Conservation (phyloP, 2,113 vertebrate genomes). For the Hipposideros armiger region DNA sequence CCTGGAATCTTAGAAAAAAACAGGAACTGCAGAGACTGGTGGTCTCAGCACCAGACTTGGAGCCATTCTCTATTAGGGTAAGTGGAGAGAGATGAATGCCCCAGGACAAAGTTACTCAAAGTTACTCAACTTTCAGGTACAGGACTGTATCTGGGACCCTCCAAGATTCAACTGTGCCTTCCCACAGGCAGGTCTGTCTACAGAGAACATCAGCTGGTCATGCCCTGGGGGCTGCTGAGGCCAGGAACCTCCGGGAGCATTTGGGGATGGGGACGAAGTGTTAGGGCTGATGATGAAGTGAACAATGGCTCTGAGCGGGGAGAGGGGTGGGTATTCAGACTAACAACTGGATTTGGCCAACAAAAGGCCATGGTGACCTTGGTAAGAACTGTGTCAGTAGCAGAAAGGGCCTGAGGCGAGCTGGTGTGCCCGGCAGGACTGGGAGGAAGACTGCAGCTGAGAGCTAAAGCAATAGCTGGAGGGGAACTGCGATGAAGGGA, state of each 20-base stretch:
- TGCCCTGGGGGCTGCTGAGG: background rate
- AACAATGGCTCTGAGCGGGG: background rate
- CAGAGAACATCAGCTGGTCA: background rate
- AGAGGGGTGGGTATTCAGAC: background rate
- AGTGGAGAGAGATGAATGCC: background rate
- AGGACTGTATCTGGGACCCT: background rate
- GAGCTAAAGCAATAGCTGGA: background rate
- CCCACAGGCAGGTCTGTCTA: background rate
- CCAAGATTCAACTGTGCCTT: background rate
- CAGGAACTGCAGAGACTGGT: background rate
- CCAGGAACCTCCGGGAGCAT: background rate
- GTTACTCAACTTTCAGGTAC: background rate
- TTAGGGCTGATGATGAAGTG: background rate
- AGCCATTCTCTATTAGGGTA: background rate
- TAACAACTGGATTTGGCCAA: background rate
- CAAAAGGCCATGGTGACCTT: background rate
- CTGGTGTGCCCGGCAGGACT: background rate
- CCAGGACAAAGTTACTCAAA: background rate
- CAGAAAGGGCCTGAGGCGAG: background rate
- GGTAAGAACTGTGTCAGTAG: background rate
- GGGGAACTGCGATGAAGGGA: background rate
- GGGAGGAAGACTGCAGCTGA: background rate
- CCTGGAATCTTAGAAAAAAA: slow-evolving; percentile 45
- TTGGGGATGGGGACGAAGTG: background rate
- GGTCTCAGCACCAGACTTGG: background rate